Evolutionary conservation across 2,888 invertebrate species (phyloP), one percentile per base, ranked within the genome.

Genomic region (Neria commutata): DNA sequence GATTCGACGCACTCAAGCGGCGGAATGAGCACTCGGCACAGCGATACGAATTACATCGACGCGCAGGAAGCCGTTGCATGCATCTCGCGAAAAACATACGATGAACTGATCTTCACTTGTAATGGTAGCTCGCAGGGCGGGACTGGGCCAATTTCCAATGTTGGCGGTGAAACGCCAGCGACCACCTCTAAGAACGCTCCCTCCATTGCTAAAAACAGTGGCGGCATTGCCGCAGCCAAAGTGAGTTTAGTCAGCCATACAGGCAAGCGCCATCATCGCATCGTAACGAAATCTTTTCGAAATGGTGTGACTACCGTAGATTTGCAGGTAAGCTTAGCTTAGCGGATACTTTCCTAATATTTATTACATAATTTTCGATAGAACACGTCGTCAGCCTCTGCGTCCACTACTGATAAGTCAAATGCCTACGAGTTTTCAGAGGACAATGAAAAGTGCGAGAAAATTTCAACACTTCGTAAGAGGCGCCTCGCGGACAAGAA

Each of bases 401-500:
- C 90, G 88, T 1, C 91, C 88, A 73, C 89, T 90, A 68, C 48
- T 50, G 81, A 81, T 61, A 77, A 76, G 56, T 74, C 80, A 1
- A 78, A 75, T 58, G 90, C 92, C 0, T 93, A 94, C 76, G 93
- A 93, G 75, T 93, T 93, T 73, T 91, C 89, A 1, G 93, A 93
- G 71, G 93, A 93, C 68, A 86, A 88, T 5, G 91, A 91, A 68
- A 91, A 91, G 66, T 92, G 90, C 73, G 93, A 93, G 75, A 93
- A 93, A 73, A 86, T 94, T n/a, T 92, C 91, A 70, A 90, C 89
- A 72, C 93, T 92, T 74, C 86, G 94, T 6, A 92, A 92, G 76
- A 86, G 93, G 54, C 86, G 94, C 6, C 81, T 94, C 53, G 95
- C 95, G 0, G 94, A 95, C 73, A 95, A 95, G 78, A 94, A 94